Conservation (phyloP, 1,140 invertebrate species). For the Heliconius hermathena region DNA sequence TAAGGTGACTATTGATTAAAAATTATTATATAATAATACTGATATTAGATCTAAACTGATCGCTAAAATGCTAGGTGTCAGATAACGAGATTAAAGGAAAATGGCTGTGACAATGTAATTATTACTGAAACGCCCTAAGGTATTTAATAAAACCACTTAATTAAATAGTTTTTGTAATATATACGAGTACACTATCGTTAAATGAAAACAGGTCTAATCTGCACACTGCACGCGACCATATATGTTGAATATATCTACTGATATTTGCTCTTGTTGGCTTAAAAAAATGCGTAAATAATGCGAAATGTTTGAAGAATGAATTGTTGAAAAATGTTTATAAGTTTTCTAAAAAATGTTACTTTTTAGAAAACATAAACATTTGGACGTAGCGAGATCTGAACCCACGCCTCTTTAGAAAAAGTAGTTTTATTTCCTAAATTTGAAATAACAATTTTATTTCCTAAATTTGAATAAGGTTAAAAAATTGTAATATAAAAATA, state of each 20-base stretch:
- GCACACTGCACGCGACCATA: background rate
- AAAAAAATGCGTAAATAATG: too few relatives aligned
- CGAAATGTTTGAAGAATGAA: too few relatives aligned
- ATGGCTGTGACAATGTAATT: background rate
- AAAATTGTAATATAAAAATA: too few relatives aligned
- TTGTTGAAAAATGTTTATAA: too few relatives aligned
- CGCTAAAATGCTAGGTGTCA: background rate
- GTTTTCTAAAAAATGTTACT: too few relatives aligned
- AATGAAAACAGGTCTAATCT: background rate
- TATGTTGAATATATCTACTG: background rate
- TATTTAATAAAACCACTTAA: background rate
- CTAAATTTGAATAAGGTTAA: too few relatives aligned
- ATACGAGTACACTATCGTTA: background rate
- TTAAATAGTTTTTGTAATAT: background rate
- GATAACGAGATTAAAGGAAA: constrained; percentile 1
- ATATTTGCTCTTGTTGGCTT: background rate
- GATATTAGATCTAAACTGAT: background rate
- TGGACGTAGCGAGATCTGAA: too few relatives aligned
- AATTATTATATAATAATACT: constrained; percentile 6
- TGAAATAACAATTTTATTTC: too few relatives aligned
- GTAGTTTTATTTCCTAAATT: too few relatives aligned
- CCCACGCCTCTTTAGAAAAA: too few relatives aligned
- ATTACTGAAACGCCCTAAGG: background rate
- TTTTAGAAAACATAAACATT: too few relatives aligned
- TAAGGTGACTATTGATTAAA: background rate